Base-by-base conservation (phyloP, 2,797 vertebrate genomes). In the Tympanoctomys barrerae region DNA sequence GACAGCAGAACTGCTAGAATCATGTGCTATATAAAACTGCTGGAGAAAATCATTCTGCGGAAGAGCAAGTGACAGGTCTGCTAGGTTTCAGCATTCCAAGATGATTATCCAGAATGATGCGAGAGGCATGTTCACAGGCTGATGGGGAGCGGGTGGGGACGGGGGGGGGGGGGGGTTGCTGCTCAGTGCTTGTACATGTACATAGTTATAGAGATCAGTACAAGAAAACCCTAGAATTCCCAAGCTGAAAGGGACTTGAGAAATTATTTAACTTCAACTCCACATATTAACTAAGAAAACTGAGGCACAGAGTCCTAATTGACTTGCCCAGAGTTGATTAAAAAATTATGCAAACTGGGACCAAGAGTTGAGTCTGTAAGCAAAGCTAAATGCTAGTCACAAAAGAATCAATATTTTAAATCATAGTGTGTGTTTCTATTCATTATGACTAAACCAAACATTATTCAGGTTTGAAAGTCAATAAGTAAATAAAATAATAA, bases 1-100 rank as follows among this genome's bases (percentile, higher is more conserved):
- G 91, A 93, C 96, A 95, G 90, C 97, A 95, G 89, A 98, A 88
- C 97, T 96, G 2, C 4, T 64, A 97, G 97, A 97, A 95, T 97
- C 92, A 75, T 73, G 97, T 95, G 96, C 96, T 98, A 62, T 97
- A 94, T 89, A 83, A 97, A 97, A 97, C 83, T 66, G 94, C 96
- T 98, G 98, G 96, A 97, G 98, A 90, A 89, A 97, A 94, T 97
- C 96, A 28, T 94, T 97, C 87, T 89, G 19, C 83, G 90, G 22
- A 2, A 75, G 92, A 98, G 94, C 94, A 46, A 88, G 91, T 91
- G 93, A 68, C 61, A 2, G 89, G 14, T 54, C 46, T 79, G 46
- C 77, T 79, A 19, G 18, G 19, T 52, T n/a, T 9, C 49, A 52
- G 14, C 75, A 9, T 10, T 42, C 19, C 7, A 11, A 42, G 39